Evolutionary conservation across 2,888 invertebrate species (phyloP), one percentile per base, ranked within the genome.

Genomic region (Glaucopsyche alexis): DNA sequence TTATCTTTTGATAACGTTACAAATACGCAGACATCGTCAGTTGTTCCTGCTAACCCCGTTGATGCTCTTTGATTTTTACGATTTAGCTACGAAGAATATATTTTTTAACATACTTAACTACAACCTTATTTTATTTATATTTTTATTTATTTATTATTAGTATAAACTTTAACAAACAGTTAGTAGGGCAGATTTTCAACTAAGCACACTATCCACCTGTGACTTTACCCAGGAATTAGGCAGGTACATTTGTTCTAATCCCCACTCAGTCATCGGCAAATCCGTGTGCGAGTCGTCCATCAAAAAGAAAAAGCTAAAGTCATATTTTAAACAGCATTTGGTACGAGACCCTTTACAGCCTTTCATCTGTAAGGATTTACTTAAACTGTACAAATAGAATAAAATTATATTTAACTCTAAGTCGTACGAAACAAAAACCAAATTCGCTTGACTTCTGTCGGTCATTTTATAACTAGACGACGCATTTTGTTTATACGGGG

Each of bases 401-500:
- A 55, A 60, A 60, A 38, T 5, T 13, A 60, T 13, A 11, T 60
- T 29, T 2, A 67, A 45, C 49, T 49, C 42, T 69, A 19, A 47
- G 13, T 14, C 8, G 19, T 14, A 2, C 0, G 29, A 3, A 29
- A 69, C 49, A 69, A 19, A 47, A 69, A n/a, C 69, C 29, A 69
- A 69, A 69, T 14, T 69, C 45, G 29, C 29, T 60, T 11, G 55
- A 55, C 13, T 13, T 38, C 7, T 60, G 13, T 9, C 45, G 49
- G 19, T 29, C 45, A 47, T 47, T 67, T 67, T 67, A 45, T 29
- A 29, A 42, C 66, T 67, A 47, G 47, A 19, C 45, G 65, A 14
- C 80, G 83, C 85, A 83, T 85, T 80, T 80, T 80, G 76, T 77
- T 83, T 81, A 81, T 83, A 84, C 81, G 83, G 82, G 80, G 76